Conservation (phyloP, 2,797 vertebrate species). For the Catamblyrhynchus diadema region DNA sequence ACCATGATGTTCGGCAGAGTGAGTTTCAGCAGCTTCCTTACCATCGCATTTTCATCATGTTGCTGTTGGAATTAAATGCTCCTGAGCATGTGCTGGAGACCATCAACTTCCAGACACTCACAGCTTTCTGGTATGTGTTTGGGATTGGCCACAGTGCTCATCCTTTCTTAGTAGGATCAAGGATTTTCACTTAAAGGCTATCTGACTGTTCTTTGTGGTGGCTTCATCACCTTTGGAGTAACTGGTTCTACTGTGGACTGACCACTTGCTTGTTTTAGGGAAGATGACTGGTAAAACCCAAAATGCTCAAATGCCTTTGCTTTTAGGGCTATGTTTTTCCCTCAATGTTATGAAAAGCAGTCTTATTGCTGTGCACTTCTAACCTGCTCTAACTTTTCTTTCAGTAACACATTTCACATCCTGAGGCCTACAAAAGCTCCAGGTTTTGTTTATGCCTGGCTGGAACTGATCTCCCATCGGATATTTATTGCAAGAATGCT, state of each 20-base stretch:
- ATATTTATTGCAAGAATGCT: slow-evolving; percentile 99
- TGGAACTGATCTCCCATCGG: slow-evolving; percentile 97
- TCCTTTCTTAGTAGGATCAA: not conserved
- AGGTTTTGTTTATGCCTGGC: slow-evolving; percentile 98
- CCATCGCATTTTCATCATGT: slow-evolving; percentile 98
- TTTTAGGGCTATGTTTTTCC: slow-evolving; percentile 31
- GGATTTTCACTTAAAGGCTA: not conserved
- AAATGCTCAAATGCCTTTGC: slow-evolving; percentile 29
- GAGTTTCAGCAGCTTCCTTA: slow-evolving; percentile 98
- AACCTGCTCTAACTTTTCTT: slow-evolving; percentile 69
- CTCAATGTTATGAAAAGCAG: not conserved
- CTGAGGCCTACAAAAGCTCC: slow-evolving; percentile 98
- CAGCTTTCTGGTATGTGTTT: slow-evolving; percentile 91
- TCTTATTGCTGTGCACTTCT: slow-evolving; percentile 45
- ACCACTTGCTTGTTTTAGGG: slow-evolving; percentile 10
- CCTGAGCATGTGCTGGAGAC: slow-evolving; percentile 98
- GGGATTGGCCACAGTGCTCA: not conserved
- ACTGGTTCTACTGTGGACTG: not conserved
- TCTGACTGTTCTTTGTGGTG: not conserved
- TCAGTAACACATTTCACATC: slow-evolving; percentile 98
- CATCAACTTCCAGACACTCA: slow-evolving; percentile 99
- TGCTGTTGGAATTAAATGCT: slow-evolving; percentile 96
- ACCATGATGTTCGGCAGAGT: slow-evolving; percentile 96
- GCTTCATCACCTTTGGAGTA: not conserved
- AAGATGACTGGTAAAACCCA: not conserved